phyloP scores from a whole-genome alignment of 2,888 invertebrate genomes.

The Troides oblongomaculatus region DNA sequence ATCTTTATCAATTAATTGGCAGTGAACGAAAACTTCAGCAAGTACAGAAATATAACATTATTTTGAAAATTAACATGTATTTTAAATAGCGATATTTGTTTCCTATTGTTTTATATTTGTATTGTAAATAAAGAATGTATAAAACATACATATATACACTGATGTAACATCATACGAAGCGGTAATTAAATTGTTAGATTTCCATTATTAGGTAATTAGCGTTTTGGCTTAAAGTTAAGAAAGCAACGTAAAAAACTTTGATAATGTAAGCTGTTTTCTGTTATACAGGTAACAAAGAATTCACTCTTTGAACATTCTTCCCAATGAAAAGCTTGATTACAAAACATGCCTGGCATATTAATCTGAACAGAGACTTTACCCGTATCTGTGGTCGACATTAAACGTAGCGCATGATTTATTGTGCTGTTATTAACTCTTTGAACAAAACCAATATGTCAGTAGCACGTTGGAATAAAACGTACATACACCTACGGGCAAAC shows the following conservation, averaged over 20 bases:
- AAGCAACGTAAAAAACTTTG: not conserved
- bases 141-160: too few species aligned
- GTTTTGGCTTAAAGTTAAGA: not conserved
- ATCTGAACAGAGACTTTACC: not conserved
- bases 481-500: conserved; percentile 5
- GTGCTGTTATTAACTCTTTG: conserved; percentile 20
- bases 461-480: not conserved
- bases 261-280: not conserved
- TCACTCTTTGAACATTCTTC: not conserved
- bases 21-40: not conserved
- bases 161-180: not conserved
- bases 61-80: too few species aligned
- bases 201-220: not conserved
- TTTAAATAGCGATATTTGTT: too few species aligned
- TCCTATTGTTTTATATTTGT: too few species aligned
- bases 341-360: conserved; percentile 18
- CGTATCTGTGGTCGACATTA: conserved; percentile 21
- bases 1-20: not conserved
- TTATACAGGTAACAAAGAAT: not conserved
- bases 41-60: too few species aligned
- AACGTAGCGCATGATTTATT: conserved; percentile 12
- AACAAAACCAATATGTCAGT: conserved; percentile 17
- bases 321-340: conserved; percentile 6
- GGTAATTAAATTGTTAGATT: not conserved
- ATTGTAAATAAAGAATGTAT: too few species aligned